phyloP scores from a whole-genome alignment of 2,113 vertebrate genomes.

The Bambusicola thoracicus region DNA sequence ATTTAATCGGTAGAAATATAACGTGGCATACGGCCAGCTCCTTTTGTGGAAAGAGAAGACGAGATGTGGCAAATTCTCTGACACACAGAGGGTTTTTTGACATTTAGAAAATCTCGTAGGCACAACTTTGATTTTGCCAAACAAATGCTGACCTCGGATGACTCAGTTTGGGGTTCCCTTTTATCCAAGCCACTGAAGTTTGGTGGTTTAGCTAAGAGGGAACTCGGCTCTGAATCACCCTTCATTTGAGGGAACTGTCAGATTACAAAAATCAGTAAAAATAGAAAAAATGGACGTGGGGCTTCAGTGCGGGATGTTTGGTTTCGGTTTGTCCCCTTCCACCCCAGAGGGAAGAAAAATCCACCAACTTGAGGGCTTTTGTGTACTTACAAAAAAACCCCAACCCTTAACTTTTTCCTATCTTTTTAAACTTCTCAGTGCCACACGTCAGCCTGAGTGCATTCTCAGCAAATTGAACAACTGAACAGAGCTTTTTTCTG shows the following conservation, averaged over 20 bases:
- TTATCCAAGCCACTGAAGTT: slow-evolving; percentile 56
- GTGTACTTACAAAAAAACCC: not conserved
- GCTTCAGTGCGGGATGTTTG: not conserved
- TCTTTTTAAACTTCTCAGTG: not conserved
- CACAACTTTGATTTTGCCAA: slow-evolving; percentile 33
- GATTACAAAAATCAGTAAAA: not conserved
- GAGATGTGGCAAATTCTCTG: not conserved
- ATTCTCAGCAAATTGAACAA: not conserved
- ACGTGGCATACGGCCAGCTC: not conserved
- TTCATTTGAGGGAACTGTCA: slow-evolving; percentile 7
- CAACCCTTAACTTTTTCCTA: not conserved
- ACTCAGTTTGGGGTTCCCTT: slow-evolving; percentile 54
- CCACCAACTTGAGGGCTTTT: not conserved
- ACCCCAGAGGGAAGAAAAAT: not conserved
- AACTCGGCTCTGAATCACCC: slow-evolving; percentile 61
- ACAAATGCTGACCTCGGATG: slow-evolving; percentile 27
- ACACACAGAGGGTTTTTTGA: not conserved
- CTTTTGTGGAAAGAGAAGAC: not conserved
- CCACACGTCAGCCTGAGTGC: not conserved
- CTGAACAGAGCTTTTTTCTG: slow-evolving; percentile 1
- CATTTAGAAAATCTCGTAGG: slow-evolving; percentile 39
- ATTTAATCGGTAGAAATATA: slow-evolving; percentile 44
- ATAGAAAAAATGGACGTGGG: accelerated
- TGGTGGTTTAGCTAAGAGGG: slow-evolving; percentile 54
- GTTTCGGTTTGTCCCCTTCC: not conserved